Evolutionary conservation across 2,113 vertebrate genomes (phyloP), one percentile per base, ranked within the genome.

Genomic region (Takifugu flavidus): DNA sequence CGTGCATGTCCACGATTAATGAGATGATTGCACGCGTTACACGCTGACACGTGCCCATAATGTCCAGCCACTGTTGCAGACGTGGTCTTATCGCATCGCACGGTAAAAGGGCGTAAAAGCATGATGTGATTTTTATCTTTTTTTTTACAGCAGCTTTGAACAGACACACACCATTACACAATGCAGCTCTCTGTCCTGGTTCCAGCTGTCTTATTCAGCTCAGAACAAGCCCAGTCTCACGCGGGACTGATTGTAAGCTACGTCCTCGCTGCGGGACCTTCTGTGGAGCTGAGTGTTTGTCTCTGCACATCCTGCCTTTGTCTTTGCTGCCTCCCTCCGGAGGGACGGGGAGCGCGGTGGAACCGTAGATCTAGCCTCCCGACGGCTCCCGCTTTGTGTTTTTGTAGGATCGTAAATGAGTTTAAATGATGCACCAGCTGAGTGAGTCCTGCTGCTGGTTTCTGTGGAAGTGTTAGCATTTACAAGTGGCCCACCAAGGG

Each of bases 1-100:
- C 62, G 62, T 51, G 64, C 65, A 58, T 69, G 34, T 58, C 62
- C 49, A 55, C 53, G 44, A 72, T 55, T 50, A 74, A 80, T 71
- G 46, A 67, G 1, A 46, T 70, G 69, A 57, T 4, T 12, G 49
- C 42, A 55, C 59, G 53, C 53, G 79, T 61, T 63, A 3, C 3
- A 6, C 52, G 49, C 55, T 62, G 65, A 72, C 59, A 57, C 6
- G 1, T 62, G 56, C 67, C 53, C 31, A 14, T 25, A 54, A 51
- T 58, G 51, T 45, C 45, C 59, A 55, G 34, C 10, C 0, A 70
- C 34, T 3, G 26, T 51, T 14, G 3, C 27, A n/a, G 15, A 25
- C 15, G 4, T 50, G 39, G 64, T 60, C 59, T 29, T 39, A 39
- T 39, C 7, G 34, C 34, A 39, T 10, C 34, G 34, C 11, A 10